Evolutionary conservation across 1,140 invertebrate genomes (phyloP), one percentile per base, ranked within the genome.

Genomic region (Drosophila bipectinata): DNA sequence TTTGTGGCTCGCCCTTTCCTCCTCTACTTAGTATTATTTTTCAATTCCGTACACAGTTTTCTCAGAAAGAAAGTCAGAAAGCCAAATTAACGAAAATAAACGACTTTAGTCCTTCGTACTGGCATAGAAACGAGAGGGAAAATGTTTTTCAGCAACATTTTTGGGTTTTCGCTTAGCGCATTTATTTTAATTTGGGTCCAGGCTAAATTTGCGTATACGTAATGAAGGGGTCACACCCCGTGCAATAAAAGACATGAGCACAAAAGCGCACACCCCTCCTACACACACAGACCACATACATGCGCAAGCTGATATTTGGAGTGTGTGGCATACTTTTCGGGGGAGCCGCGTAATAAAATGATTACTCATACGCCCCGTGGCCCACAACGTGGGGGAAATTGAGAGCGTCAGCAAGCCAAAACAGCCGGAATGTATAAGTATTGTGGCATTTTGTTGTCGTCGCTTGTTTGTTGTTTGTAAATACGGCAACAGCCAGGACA

Each of bases 261-360:
- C 34, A 26, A 47, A 30, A 8, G 0, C 48, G 8, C 48, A 54
- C 45, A 52, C 34, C 51, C 18, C n/a, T 30, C 8, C 45, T 47
- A 54, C 32, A 48, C 26, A 21, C 21, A 21, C 21, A 39, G 14
- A 24, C 12, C 4, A 12, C 34, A 7, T 24, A 15, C 44, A 49
- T 12, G 15, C 24, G 41, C n/a, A 14, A n/a, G 53, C 56, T 45
- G 44, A 57, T 52, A 56, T 49, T 49, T 21, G 59, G 52, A n/a
- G 47, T 59, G 47, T 59, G 56, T n/a, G 32, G 48, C 80, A 60
- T 59, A 49, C 54, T 75, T 71, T 80, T 55, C 14, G 14, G 41
- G 49, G 68, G 82, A 63, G 59, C 54, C 77, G 63, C 53, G 82
- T 73, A 85, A 87, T 82, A 87, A 82, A 82, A 75, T 87, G 78